phyloP scores from a whole-genome alignment of 37 sponge, comb jelly and placozoan species.

The Ianthella basta region DNA sequence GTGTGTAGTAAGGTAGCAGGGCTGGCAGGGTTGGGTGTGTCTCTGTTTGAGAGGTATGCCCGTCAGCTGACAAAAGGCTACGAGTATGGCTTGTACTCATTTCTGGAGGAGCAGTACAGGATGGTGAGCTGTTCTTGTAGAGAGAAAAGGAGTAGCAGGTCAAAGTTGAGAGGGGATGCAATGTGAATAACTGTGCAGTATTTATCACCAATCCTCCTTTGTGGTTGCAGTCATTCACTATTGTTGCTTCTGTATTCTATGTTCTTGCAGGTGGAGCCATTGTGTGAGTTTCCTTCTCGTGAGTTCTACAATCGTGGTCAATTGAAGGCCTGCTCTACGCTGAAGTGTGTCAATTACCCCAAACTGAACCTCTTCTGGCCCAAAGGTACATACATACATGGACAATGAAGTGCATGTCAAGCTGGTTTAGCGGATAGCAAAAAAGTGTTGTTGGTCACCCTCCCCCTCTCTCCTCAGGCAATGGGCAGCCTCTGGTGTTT shows the following conservation, averaged over 20 bases:
- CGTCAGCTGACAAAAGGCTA: background rate
- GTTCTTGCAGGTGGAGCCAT: background rate
- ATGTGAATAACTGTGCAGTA: background rate
- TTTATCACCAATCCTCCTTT: too few relatives aligned
- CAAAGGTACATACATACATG: constrained; percentile 14
- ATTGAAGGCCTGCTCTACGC: constrained; percentile 38
- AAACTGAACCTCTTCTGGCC: constrained; percentile 56
- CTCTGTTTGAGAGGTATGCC: constrained; percentile 74
- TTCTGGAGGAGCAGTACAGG: constrained; percentile 55
- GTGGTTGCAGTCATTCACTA: too few relatives aligned
- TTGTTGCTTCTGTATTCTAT: too few relatives aligned
- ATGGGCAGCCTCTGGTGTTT: too few relatives aligned
- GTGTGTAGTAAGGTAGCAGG: constrained; percentile 30
- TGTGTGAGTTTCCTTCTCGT: constrained; percentile 64
- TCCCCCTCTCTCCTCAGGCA: too few relatives aligned
- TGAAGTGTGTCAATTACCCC: constrained; percentile 14
- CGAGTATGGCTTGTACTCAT: too few relatives aligned
- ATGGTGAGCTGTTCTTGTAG: constrained; percentile 55
- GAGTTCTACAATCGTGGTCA: constrained; percentile 60
- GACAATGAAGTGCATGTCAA: background rate
- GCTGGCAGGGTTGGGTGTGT: constrained; percentile 56
- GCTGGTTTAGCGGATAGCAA: too few relatives aligned
- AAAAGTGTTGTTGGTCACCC: too few relatives aligned
- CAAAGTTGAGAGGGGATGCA: constrained; percentile 19
- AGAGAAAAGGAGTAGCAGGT: constrained; percentile 49